Conservation (phyloP, 2,113 vertebrate species). For the Miniopterus natalensis region DNA sequence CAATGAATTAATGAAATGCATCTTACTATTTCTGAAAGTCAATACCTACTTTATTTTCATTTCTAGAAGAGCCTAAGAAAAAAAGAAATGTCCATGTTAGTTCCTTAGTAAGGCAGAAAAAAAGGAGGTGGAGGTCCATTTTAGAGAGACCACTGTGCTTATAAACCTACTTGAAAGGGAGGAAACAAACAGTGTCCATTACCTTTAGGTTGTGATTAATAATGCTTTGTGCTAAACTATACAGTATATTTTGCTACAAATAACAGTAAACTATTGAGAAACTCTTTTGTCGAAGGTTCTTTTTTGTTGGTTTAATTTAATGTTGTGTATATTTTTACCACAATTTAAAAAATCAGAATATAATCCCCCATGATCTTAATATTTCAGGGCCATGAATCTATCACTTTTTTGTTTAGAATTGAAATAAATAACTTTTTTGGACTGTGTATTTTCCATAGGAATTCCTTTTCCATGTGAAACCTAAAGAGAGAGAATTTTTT, state of each 20-base stretch:
- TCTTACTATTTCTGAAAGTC: not conserved
- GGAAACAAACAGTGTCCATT: not conserved
- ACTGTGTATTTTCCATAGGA: conserved; percentile 56
- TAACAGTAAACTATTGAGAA: not conserved
- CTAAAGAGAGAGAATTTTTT: not conserved
- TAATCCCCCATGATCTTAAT: not conserved
- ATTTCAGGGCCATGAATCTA: not conserved
- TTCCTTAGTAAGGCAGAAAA: not conserved
- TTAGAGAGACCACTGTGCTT: not conserved
- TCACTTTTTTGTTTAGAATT: not conserved
- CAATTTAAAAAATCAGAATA: not conserved
- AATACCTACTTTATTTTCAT: not conserved
- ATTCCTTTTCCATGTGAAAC: conserved; percentile 67
- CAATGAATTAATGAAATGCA: not conserved
- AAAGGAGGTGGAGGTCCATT: not conserved
- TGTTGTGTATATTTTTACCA: not conserved
- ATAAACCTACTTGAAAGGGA: not conserved
- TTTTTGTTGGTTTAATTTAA: conserved; percentile 49
- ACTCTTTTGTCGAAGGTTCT: not conserved
- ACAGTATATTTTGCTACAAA: not conserved
- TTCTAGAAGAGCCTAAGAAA: not conserved
- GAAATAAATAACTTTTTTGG: not conserved
- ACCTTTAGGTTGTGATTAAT: not conserved
- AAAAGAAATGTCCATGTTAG: not conserved
- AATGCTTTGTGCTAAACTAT: not conserved